These are phyloP conservation scores for Lophochroa leadbeateri DNA, from an alignment of 2,113 vertebrate species.

Conservation along the genomic window DNA sequence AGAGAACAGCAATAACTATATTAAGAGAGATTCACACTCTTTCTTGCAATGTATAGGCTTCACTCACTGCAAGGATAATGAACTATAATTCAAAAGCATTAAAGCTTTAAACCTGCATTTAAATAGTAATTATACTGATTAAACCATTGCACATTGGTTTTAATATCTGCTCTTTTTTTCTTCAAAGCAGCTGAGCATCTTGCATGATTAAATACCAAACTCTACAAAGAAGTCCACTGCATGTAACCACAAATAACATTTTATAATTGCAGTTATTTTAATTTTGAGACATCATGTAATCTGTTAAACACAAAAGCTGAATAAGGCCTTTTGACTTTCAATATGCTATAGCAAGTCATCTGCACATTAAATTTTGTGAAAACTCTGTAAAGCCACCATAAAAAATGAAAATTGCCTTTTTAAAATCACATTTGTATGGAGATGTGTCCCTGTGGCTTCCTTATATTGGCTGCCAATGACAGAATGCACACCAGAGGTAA, in stretches of 20 bases:
- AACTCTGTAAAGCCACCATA: slow-evolving; percentile 44
- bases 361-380: slow-evolving; percentile 52
- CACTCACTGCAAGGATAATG: slow-evolving; percentile 4
- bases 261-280: slow-evolving; percentile 48
- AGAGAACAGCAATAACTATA: background rate
- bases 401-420: slow-evolving; percentile 67
- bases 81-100: slow-evolving; percentile 32
- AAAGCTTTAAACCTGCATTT: slow-evolving; percentile 23
- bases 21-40: background rate
- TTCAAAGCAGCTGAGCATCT: slow-evolving; percentile 24
- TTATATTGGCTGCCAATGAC: slow-evolving; percentile 60
- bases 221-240: slow-evolving; percentile 4
- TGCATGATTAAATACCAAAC: background rate
- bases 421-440: slow-evolving; percentile 77
- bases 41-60: background rate
- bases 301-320: slow-evolving; percentile 46
- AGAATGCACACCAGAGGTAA: slow-evolving; percentile 67
- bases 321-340: slow-evolving; percentile 52
- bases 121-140: slow-evolving; percentile 38
- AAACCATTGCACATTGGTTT: background rate
- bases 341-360: slow-evolving; percentile 54
- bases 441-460: slow-evolving; percentile 62
- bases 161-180: background rate
- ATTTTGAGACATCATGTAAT: slow-evolving; percentile 42
- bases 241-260: slow-evolving; percentile 22